Evolutionary conservation across 2,113 vertebrate genomes (phyloP), one percentile per base, ranked within the genome.

Genomic region (Brachyhypopomus occidentalis): DNA sequence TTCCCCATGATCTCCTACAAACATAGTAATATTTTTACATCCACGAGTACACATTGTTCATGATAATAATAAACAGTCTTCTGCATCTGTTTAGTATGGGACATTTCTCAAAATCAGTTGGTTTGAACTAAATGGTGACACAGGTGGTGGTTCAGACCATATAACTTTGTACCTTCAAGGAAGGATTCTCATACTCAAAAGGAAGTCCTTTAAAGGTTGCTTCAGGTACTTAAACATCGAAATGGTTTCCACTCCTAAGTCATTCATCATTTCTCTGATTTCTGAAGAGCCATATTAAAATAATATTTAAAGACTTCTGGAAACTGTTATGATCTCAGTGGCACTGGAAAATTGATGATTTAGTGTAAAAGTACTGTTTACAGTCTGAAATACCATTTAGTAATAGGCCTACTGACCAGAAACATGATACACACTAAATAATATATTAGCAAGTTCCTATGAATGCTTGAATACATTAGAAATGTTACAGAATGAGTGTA

Each of bases 1-100:
- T 99, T 99, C 91, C 97, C 97, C 97, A 99, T 99, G 91, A 73
- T 96, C 94, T 93, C 95, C 45, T 97, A 88, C 87, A 90, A 82
- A 88, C 69, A 82, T 16, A 71, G 27, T 16, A 22, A 20, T 17
- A 38, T 69, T 59, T 77, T 67, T 77, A 77, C 14, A 56, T 27
- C 56, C 12, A 60, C 59, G 62, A 64, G 25, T 70, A n/a, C 58
- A 38, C 59, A 0, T 8, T 70, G n/a, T 25, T 70, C 22, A 41
- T 16, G n/a, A 67, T 60, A 70, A 59, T 22, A 25, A 23, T 69
- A n/a, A 66, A 55, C 23, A 52, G 22, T 17, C 41, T 52, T 77
- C 7, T 66, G 60, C 5, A 25, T 36, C 5, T 36, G 30, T 27
- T 11, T 8, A 30, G 16, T 58, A 38, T 19, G 48, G 12, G 3